phyloP scores from a whole-genome alignment of 1,140 invertebrate species.

The Pseudobourletiella spinata region DNA sequence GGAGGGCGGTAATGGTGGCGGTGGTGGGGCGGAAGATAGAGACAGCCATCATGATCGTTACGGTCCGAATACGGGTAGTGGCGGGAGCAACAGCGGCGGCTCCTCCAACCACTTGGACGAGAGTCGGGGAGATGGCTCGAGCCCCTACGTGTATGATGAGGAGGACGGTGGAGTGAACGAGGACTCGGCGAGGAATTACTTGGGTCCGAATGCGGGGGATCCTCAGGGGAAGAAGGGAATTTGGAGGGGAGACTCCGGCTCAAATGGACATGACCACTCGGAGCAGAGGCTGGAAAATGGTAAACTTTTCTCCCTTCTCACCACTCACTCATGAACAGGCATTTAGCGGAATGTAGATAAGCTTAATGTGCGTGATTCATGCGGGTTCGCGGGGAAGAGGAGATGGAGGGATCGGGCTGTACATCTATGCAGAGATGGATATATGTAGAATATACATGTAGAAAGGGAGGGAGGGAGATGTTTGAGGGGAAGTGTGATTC shows the following conservation, averaged over 20 bases:
- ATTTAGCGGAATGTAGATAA: no score
- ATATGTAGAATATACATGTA: no score
- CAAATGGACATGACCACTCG: slow-evolving; percentile 21
- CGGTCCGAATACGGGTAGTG: slow-evolving; percentile 18
- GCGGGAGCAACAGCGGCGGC: slow-evolving; percentile 7
- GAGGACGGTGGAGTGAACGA: slow-evolving; percentile 26
- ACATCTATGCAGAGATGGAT: no score
- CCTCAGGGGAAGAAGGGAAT: slow-evolving; percentile 32
- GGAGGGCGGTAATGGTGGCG: slow-evolving; percentile 10
- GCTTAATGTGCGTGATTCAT: no score
- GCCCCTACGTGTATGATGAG: slow-evolving; percentile 31
- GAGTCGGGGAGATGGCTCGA: slow-evolving; percentile 23
- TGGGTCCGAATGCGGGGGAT: slow-evolving; percentile 19
- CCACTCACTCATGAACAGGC: no score
- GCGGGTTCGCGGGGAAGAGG: no score
- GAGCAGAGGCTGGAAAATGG: slow-evolving; percentile 32
- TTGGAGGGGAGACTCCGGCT: slow-evolving; percentile 27
- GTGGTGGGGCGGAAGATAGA: slow-evolving; percentile 11
- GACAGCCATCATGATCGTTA: slow-evolving; percentile 23
- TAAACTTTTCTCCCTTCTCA: slow-evolving; percentile 6
- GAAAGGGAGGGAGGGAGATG: no score
- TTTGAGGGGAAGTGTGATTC: no score
- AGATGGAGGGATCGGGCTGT: no score
- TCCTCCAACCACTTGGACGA: slow-evolving; percentile 30
- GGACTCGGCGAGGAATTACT: slow-evolving; percentile 18